phyloP scores from a whole-genome alignment of 2,113 vertebrate species.

The Clupea harengus region DNA sequence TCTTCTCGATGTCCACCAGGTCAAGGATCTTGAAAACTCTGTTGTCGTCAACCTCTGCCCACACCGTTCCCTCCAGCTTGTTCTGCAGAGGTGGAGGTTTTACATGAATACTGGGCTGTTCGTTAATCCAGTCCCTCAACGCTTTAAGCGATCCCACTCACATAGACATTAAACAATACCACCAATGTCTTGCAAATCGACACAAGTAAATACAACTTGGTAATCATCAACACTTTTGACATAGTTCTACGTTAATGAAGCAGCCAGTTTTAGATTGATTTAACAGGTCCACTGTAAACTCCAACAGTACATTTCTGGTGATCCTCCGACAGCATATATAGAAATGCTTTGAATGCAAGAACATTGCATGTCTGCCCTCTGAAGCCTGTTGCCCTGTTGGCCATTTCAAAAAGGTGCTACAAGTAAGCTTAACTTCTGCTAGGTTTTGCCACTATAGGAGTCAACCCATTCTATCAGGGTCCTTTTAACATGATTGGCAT shows the following conservation, averaged over 20 bases:
- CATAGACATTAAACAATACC: background rate
- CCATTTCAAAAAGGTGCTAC: too few species aligned
- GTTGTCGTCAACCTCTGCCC: slow-evolving; percentile 88
- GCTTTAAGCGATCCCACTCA: too few species aligned
- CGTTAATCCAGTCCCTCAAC: background rate
- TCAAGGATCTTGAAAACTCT: slow-evolving; percentile 93
- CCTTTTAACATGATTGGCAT: too few species aligned
- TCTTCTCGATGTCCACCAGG: slow-evolving; percentile 92
- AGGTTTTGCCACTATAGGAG: too few species aligned
- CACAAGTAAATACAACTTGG: background rate
- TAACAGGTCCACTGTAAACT: background rate
- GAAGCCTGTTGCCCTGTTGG: too few species aligned
- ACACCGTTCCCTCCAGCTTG: slow-evolving; percentile 91
- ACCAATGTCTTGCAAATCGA: background rate
- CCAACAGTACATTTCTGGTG: background rate
- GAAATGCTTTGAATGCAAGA: too few species aligned
- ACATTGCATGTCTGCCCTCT: too few species aligned
- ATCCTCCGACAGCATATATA: too few species aligned
- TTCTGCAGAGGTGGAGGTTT: slow-evolving; percentile 70
- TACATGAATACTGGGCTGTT: background rate
- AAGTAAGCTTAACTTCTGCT: too few species aligned
- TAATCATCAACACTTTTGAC: background rate
- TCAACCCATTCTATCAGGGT: too few species aligned
- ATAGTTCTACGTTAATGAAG: background rate
- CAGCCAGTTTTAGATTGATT: background rate